Conservation (phyloP, 2,888 invertebrate genomes). For the Troglohyphantes excavatus region DNA sequence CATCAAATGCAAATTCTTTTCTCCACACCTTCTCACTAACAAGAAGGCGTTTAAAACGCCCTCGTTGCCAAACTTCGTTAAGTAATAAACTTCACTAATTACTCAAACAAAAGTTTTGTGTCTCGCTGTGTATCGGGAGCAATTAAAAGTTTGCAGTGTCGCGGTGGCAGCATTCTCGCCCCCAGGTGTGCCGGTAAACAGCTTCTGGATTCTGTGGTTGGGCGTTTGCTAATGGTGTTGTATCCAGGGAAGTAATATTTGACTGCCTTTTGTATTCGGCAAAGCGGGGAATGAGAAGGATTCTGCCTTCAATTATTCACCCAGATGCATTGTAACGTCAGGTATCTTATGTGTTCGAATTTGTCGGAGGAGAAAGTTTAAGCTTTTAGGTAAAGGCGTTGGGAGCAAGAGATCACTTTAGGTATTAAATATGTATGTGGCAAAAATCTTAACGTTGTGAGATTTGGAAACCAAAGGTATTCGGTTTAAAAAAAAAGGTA, state of each 20-base stretch:
- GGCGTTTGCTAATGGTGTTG: constrained; percentile 10
- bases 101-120: constrained; percentile 15
- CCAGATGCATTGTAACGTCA: neutral
- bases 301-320: constrained; percentile 24
- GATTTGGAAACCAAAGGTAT: no score
- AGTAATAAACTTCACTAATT: constrained; percentile 49
- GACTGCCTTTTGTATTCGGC: constrained; percentile 17
- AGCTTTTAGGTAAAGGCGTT: no score
- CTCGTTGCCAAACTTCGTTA: constrained; percentile 33
- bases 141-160: constrained; percentile 25
- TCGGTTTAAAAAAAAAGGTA: no score
- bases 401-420: no score
- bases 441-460: no score
- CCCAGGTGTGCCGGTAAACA: constrained; percentile 2
- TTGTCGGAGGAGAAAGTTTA: neutral
- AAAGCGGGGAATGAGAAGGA: neutral
- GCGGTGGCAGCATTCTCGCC: neutral
- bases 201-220: neutral
- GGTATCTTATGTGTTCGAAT: neutral
- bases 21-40: neutral
- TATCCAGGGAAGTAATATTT: constrained; percentile 23
- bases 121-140: neutral
- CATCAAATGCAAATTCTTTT: neutral
- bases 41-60: constrained; percentile 2
- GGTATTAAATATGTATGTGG: no score